These are phyloP conservation scores for Ptychadena robeensis DNA, from an alignment of 2,797 vertebrate species.

Conservation along the genomic window DNA sequence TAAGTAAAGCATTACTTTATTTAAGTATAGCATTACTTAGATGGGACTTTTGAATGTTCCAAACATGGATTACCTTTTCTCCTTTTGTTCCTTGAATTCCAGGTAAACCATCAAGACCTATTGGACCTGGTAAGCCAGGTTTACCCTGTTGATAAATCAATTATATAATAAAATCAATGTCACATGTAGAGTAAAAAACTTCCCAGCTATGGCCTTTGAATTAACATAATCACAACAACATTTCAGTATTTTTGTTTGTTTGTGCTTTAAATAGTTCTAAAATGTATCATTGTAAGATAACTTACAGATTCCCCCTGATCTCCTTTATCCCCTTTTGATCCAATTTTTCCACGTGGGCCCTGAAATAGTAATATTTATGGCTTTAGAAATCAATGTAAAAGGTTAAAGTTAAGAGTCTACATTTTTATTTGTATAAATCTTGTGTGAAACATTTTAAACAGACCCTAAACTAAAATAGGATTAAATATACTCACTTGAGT, in stretches of 20 bases:
- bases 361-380: slow-evolving; percentile 61
- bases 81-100: slow-evolving; percentile 82
- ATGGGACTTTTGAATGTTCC: no score
- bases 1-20: no score
- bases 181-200: not conserved
- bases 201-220: no score
- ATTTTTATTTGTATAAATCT: no score
- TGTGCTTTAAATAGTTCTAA: not conserved
- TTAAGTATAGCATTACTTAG: no score
- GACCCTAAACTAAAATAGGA: no score
- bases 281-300: slow-evolving; percentile 2
- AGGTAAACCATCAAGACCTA: slow-evolving; percentile 81
- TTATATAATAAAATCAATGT: not conserved
- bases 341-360: slow-evolving; percentile 85
- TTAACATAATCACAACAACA: no score
- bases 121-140: slow-evolving; percentile 83
- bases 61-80: slow-evolving; percentile 76
- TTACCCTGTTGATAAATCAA: slow-evolving; percentile 73
- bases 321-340: slow-evolving; percentile 84
- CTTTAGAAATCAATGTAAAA: not conserved
- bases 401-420: no score
- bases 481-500: slow-evolving; percentile 74
- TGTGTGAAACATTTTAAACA: no score
- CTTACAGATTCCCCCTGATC: slow-evolving; percentile 80
- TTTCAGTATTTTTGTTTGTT: not conserved